Base-by-base conservation (phyloP, 2,888 invertebrate species). In the Copidosoma aretas region DNA sequence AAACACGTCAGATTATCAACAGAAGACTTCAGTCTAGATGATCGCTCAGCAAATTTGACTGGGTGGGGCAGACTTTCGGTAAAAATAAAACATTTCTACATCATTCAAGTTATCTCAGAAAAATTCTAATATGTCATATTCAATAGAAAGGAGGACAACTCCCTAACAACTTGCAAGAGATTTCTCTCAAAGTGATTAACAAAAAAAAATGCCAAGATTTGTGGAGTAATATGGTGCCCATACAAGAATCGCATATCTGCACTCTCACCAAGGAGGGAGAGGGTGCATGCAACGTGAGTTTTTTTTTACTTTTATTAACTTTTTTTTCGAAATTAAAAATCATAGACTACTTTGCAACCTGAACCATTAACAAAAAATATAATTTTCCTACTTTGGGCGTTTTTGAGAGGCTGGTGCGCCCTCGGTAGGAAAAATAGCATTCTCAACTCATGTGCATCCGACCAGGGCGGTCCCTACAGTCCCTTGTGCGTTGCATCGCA, bases 271-370 rank as follows among this genome's bases (percentile, higher is more conserved):
- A 59, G 24, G n/a, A 17, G 15, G 59, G 59, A 22, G 59, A 59
- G 24, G 59, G 59, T 12, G 59, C 59, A 41, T 63, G 63, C 43
- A 41, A 56, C 19, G 59, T 59, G 46, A 59, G 59, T 59, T 25
- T 17, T 21, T 4, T 24, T 22, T 12, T 24, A 15, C 5, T 15
- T 10, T 22, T 17, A 54, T 17, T 10, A 22, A 54, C 24, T n/a
- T 54, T 46, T 17, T 46, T 32, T 32, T 32, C 32, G 8, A 32
- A 32, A 32, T 3, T 32, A 32, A 8, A n/a, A n/a, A n/a, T n/a
- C n/a, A n/a, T n/a, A n/a, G n/a, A n/a, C n/a, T n/a, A n/a, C n/a
- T n/a, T n/a, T n/a, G n/a, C n/a, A n/a, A n/a, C n/a, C n/a, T n/a
- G n/a, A n/a, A n/a, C n/a, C n/a, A n/a, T n/a, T n/a, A n/a, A n/a